Evolutionary conservation across 2,888 invertebrate genomes (phyloP), one percentile per base, ranked within the genome.

Genomic region (Nyleta sp.): DNA sequence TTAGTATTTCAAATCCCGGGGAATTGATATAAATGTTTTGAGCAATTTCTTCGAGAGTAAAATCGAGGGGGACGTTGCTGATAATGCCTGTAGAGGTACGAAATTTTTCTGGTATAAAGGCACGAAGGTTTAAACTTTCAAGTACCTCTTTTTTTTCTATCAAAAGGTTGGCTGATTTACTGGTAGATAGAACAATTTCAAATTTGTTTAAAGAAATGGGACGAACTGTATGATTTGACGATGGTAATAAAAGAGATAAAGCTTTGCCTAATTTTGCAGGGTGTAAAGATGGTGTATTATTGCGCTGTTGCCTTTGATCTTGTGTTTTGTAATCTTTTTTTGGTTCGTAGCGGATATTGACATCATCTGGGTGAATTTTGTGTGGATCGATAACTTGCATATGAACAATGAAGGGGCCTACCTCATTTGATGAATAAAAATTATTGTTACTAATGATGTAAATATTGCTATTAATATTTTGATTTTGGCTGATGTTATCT

Each of bases 31-130:
- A 3, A 11, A 64, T 38, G 20, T 65, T 53, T 18, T 33, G 33
- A 8, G 55, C 67, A 1, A 67, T 55, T 46, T 67, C 67, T 18
- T 35, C 17, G 11, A 18, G 2, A 0, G 20, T 22, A 1, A 55
- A 17, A 8, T 55, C 46, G 0, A 35, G 15, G 2, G 67, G 67
- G 2, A 67, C 46, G 11, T 38, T 10, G 1, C 18, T 55, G 0
- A 67, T 67, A 17, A 67, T 55, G 10, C 67, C 67, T 0, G 38
- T 55, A 0, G 33, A 22, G 0, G 67, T 55, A 0, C 44, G 46
- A 6, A 35, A 35, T 35, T 55, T 55, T 17, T 55, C 35, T 0
- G 55, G 55, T 0, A 67, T 55, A 10, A 53, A 67, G 1, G 44
- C 33, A 20, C 28, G 38, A 0, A 65, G 17, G 31, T 46, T 60